Base-by-base conservation (phyloP, 1,140 invertebrate species). In the Tyrophagus putrescentiae region DNA sequence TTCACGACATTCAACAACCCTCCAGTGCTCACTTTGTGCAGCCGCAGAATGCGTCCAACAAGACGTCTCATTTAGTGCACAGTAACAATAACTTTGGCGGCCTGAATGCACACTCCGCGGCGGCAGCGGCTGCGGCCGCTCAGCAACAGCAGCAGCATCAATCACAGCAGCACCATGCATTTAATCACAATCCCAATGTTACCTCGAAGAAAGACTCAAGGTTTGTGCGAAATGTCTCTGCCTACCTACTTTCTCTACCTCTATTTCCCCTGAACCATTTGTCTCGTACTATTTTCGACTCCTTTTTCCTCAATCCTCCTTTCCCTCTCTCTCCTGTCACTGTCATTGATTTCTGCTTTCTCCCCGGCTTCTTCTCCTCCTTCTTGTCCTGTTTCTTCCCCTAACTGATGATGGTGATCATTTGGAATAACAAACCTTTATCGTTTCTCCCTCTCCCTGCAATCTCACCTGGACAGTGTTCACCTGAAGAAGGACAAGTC, bases 401-500 rank as follows among this genome's bases (percentile, higher is more conserved):
- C 21, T 13, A 39, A 39, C 36, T 39, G 13, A 39, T 39, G 21
- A 13, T 39, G 36, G 36, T 13, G 21, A 39, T 21, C 21, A 42
- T 21, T 42, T 42, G 41, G 25, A 42, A 42, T 21, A 4, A 4
- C 1, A 42, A 42, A 42, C 6, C 4, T 4, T 42, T 1, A 1
- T 42, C 25, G 18, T n/a, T 57, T 31, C 42, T 57, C 1, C n/a
- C 3, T 52, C 32, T 29, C 27, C 48, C 32, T n/a, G n/a, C n/a
- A 29, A 28, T n/a, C 32, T 23, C 18, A 1, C 18, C 7, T 27
- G 28, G 23, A 16, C 42, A 63, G 62, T 23, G 53, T 57, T 48
- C 67, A 68, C 41, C 64, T 66, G 9, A 68, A 68, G 54, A 42
- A 52, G 44, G 67, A 67, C 28, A 66, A 64, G 50, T 65, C 60